Percentiles rank a stretch among this genome's conserved stretches.
These are phyloP conservation scores for Carcharodon carcharias DNA, from an alignment of 2,797 vertebrate genomes.

Conservation along the genomic window DNA sequence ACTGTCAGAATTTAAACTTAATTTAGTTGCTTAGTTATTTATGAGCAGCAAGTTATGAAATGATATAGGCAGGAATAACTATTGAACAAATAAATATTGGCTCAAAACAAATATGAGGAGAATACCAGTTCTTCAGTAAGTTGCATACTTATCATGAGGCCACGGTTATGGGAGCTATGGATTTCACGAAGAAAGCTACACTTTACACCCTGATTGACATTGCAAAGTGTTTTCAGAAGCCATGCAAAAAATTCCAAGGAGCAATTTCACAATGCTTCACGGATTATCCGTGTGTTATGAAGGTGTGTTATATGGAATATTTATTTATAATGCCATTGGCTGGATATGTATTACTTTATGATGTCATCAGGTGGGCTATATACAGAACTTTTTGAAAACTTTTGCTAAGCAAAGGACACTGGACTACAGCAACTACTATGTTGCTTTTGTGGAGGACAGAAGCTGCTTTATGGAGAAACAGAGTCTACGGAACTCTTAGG, in stretches of 20 bases:
- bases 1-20: neutral
- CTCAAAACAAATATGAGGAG: neutral
- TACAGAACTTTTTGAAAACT: no score
- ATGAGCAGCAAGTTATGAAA: neutral
- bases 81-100: neutral
- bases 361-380: no score
- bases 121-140: neutral
- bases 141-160: neutral
- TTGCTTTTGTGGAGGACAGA: no score
- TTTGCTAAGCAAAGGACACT: no score
- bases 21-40: neutral
- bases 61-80: neutral
- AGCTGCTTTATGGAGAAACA: no score
- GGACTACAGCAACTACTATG: no score
- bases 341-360: no score
- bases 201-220: neutral
- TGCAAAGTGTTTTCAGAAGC: neutral
- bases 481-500: no score
- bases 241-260: neutral
- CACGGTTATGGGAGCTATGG: neutral
- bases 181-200: neutral
- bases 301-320: no score
- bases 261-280: neutral
- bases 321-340: no score
- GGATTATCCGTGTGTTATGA: neutral